Percentiles rank a stretch among this genome's conserved stretches.
phyloP scores from a whole-genome alignment of 2,888 invertebrate species.

The Eilema caniola region DNA sequence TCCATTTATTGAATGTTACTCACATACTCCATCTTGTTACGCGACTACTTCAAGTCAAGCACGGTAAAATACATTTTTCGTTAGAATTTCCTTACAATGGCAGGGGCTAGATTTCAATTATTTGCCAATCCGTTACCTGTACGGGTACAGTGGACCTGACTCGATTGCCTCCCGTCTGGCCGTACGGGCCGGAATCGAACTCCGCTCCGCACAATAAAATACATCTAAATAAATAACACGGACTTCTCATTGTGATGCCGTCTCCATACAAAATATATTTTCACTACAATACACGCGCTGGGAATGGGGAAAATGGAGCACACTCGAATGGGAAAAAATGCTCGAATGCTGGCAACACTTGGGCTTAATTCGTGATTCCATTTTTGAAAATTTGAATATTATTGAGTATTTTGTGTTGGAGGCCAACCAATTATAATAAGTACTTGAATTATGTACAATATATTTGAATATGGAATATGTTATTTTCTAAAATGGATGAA shows the following conservation, averaged over 20 bases:
- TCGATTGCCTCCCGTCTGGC: conserved; percentile 76
- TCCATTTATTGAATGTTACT: neutral
- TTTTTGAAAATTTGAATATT: conserved; percentile 67
- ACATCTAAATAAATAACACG: conserved; percentile 84
- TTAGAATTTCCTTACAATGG: conserved; percentile 61
- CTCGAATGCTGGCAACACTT: conserved; percentile 68
- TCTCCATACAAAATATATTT: conserved; percentile 81
- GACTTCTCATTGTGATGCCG: conserved; percentile 76
- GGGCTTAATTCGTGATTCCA: conserved; percentile 65
- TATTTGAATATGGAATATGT: conserved; percentile 21
- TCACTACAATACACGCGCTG: conserved; percentile 68
- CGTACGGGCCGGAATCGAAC: conserved; percentile 69
- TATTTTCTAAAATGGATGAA: conserved; percentile 5
- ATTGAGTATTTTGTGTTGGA: conserved; percentile 43
- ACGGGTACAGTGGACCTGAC: conserved; percentile 60
- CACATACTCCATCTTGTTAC: conserved; percentile 41
- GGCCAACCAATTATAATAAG: conserved; percentile 42
- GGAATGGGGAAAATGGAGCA: conserved; percentile 75
- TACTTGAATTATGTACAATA: conserved; percentile 21
- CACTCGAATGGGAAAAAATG: conserved; percentile 72
- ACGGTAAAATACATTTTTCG: conserved; percentile 56
- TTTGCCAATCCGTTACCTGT: conserved; percentile 75
- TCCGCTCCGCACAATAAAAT: conserved; percentile 72
- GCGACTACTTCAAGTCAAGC: conserved; percentile 33
- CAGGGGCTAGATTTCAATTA: conserved; percentile 74